Evolutionary conservation across 2,888 invertebrate species (phyloP).

Genomic region (Spodoptera picta): DNA sequence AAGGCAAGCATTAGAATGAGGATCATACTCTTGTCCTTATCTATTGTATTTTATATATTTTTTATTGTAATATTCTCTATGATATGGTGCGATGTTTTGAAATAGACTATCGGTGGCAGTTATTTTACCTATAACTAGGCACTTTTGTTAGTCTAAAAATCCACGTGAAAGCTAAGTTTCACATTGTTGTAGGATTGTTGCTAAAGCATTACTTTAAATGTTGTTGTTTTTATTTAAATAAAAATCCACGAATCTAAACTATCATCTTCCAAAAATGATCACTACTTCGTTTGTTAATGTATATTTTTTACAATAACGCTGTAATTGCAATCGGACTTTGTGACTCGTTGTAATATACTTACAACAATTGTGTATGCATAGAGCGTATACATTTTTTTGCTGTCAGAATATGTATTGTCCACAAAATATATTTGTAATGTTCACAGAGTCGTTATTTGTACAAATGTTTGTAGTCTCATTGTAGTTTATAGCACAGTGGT

Average conservation of each 20-base stretch:
- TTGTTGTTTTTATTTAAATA: neutral
- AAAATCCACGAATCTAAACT: conserved; percentile 6
- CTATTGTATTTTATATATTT: neutral
- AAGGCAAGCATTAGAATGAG: conserved; percentile 40
- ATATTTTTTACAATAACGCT: conserved; percentile 23
- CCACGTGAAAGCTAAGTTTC: neutral
- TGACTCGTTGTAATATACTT: conserved; percentile 16
- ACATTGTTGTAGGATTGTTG: conserved; percentile 1
- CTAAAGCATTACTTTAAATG: conserved; percentile 33
- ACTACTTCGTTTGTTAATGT: conserved; percentile 20
- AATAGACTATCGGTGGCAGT: too few relatives aligned
- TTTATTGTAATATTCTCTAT: neutral
- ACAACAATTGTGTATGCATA: conserved; percentile 18
- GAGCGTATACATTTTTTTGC: conserved; percentile 49
- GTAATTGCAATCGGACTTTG: conserved; percentile 22
- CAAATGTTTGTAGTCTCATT: conserved; percentile 48
- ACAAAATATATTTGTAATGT: conserved; percentile 35
- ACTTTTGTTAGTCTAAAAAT: neutral
- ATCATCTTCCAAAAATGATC: conserved; percentile 13
- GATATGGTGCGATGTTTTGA: too few relatives aligned
- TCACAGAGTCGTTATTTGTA: conserved; percentile 50
- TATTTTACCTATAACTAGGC: too few relatives aligned
- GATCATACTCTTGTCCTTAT: conserved; percentile 5
- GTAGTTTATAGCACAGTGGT: conserved; percentile 36
- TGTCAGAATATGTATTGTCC: conserved; percentile 46